A percentile compares a stretch with the other conserved stretches of the same genome.
Conservation (phyloP, 92 coral and sea anemone species). For the Plumapathes pennacea region DNA sequence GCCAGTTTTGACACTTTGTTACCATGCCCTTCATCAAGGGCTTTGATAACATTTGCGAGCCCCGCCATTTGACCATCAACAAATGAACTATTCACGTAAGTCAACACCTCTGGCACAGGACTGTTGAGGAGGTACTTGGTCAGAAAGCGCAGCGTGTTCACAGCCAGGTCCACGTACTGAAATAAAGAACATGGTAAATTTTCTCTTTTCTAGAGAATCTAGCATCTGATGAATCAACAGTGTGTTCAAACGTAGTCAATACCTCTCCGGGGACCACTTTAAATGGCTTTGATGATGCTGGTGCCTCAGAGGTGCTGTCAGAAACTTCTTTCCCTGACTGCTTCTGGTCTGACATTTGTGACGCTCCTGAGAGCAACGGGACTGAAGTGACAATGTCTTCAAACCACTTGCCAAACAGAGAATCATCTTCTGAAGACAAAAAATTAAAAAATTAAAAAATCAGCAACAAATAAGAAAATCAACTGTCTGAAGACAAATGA, state of each 20-base stretch:
- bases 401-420: constrained; percentile 84
- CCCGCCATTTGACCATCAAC: constrained; percentile 65
- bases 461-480: neutral
- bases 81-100: constrained; percentile 63
- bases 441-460: neutral
- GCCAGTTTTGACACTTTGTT: constrained; percentile 29
- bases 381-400: constrained; percentile 53
- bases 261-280: constrained; percentile 68
- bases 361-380: constrained; percentile 9
- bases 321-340: constrained; percentile 34
- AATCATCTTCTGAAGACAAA: constrained; percentile 68
- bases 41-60: constrained; percentile 48
- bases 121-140: constrained; percentile 74
- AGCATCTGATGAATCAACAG: neutral
- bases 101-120: constrained; percentile 49
- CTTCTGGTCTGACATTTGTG: constrained; percentile 39
- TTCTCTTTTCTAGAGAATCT: neutral
- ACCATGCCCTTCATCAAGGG: constrained; percentile 61
- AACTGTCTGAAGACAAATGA: too few relatives aligned
- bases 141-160: constrained; percentile 80
- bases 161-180: constrained; percentile 84
- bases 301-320: constrained; percentile 29
- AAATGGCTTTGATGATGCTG: constrained; percentile 36
- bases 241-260: neutral
- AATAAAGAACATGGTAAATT: neutral